A percentile compares a stretch with the other conserved stretches of the same genome.
phyloP scores from a whole-genome alignment of 2,888 invertebrate genomes.

The Nomada hirtipes region DNA sequence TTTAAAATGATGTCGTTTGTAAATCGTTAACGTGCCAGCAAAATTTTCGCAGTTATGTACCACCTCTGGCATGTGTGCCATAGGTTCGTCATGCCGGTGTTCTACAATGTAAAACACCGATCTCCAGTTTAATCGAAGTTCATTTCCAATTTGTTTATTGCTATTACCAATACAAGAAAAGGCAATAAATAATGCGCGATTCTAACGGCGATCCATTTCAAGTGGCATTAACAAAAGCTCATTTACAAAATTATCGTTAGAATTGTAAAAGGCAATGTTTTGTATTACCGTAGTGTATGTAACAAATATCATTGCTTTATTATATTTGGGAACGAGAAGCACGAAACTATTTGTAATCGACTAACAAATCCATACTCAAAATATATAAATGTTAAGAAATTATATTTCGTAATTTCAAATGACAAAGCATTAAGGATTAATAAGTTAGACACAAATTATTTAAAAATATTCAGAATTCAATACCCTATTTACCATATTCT shows the following conservation, averaged over 20 bases:
- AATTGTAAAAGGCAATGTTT: background rate
- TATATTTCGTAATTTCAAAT: conserved; percentile 13
- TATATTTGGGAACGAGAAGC: background rate
- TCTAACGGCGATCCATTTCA: background rate
- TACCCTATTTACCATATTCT: background rate
- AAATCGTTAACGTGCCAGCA: too few relatives aligned
- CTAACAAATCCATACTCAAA: background rate
- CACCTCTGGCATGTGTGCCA: too few relatives aligned
- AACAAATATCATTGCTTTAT: background rate
- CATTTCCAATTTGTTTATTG: too few relatives aligned
- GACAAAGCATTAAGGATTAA: conserved; percentile 1
- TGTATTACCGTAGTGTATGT: background rate
- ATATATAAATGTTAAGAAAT: conserved; percentile 3
- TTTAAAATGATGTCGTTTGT: too few relatives aligned
- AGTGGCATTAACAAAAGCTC: too few relatives aligned
- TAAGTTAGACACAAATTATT: conserved; percentile 5
- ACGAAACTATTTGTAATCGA: background rate
- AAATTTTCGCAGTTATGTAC: too few relatives aligned
- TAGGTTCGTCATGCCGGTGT: too few relatives aligned
- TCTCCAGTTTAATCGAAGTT: too few relatives aligned
- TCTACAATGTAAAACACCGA: too few relatives aligned
- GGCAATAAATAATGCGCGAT: background rate
- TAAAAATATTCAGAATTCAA: background rate
- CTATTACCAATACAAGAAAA: background rate
- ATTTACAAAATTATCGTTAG: too few relatives aligned